Evolutionary conservation across 2,113 vertebrate species (phyloP), one percentile per base, ranked within the genome.

Genomic region (Prunella fulvescens): DNA sequence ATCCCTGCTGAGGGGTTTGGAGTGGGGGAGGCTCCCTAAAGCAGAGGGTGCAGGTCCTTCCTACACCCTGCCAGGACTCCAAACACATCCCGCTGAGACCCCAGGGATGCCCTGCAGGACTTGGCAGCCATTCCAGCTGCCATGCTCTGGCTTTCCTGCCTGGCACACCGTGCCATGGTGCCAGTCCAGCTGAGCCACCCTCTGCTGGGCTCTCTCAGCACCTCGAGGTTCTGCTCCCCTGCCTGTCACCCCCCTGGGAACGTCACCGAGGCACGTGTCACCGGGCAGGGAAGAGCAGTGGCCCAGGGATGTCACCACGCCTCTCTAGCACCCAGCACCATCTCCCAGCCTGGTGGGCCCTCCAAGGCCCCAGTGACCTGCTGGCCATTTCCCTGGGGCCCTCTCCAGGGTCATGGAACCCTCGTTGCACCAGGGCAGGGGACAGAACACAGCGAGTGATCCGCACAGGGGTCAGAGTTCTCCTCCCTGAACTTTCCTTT

Each of bases 391-490:
- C 29, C 56, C 54, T 14, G 3, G 3, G n/a, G 56, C 25, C 25
- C 39, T 33, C 71, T 71, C 26, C 62, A 47, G 16, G 50, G 48
- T 50, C 5, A 18, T 1, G 4, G 12, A 71, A 37, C 26, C 81
- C 40, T 23, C 0, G 0, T 9, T 31, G 31, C 12, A 48, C 26
- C 12, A 7, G 44, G 42, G 42, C 47, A 69, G 40, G 25, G 45
- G 44, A 44, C 39, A 26, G 28, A 53, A 53, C 28, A n/a, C 42
- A 31, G 23, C 0, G 0, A 81, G 6, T 4, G 73, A 80, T 25
- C 33, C 0, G 10, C 1, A 8, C 42, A 28, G 50, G 72, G 80
- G 54, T 35, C 91, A 81, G 33, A 73, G 86, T 37, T 14, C 81
- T 89, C 37, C 65, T 76, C 70, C 58, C 53, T 66, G 62, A 57